Conservation (phyloP, 2,113 vertebrate genomes). For the Ivindomyrus marchei region DNA sequence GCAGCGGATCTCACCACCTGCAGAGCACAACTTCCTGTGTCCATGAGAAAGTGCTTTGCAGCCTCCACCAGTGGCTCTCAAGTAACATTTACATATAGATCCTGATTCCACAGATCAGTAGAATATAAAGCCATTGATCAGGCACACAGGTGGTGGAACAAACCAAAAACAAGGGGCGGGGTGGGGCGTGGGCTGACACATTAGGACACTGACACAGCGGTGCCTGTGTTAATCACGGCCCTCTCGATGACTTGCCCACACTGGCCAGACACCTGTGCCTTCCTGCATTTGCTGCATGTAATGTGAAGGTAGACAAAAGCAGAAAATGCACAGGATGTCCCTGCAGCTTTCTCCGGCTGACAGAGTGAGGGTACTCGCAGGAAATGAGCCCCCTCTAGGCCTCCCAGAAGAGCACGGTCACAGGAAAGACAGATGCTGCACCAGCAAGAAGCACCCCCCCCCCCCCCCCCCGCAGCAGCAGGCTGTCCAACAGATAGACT, state of each 20-base stretch:
- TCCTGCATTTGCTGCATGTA: neutral
- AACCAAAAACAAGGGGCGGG: neutral
- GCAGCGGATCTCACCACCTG: neutral
- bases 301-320: neutral
- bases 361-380: neutral
- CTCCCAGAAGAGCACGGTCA: constrained; percentile 37
- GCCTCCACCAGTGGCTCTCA: neutral
- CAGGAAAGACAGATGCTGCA: constrained; percentile 39
- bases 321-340: neutral
- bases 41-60: neutral
- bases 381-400: neutral
- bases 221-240: neutral
- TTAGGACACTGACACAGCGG: neutral
- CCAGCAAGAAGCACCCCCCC: neutral
- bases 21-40: neutral
- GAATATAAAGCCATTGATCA: neutral
- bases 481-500: neutral
- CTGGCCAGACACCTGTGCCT: neutral
- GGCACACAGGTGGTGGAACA: neutral
- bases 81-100: neutral
- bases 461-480: neutral
- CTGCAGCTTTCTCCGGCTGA: constrained; percentile 27
- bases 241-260: neutral
- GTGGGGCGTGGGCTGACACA: neutral
- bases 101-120: neutral